phyloP scores from a whole-genome alignment of 2,797 vertebrate species.

The Rhinogobio ventralis region DNA sequence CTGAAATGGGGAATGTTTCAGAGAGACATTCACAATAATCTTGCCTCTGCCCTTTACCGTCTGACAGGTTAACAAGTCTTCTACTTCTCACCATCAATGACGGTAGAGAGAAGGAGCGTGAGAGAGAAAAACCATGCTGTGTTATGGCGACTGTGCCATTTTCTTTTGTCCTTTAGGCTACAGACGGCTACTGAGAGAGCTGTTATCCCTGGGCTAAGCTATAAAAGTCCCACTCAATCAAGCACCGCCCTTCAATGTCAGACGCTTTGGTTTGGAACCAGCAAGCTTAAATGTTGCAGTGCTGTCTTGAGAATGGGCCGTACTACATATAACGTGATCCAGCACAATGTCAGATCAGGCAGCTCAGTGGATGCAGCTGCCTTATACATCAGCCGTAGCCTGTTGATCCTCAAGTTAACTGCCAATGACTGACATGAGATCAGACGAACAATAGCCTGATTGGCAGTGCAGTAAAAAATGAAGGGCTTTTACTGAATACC shows the following conservation, averaged over 20 bases:
- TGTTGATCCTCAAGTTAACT: constrained; percentile 50
- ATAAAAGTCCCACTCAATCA: constrained; percentile 67
- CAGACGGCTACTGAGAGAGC: constrained; percentile 61
- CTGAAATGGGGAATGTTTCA: constrained; percentile 43
- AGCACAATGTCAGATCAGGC: constrained; percentile 53
- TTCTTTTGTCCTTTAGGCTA: constrained; percentile 62
- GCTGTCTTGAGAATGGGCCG: constrained; percentile 50
- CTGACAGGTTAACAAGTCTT: constrained; percentile 68
- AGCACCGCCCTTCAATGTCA: constrained; percentile 57
- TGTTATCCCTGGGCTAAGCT: constrained; percentile 61
- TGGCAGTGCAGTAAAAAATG: constrained; percentile 55
- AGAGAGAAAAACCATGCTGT: constrained; percentile 47
- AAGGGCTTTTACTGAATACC: constrained; percentile 19
- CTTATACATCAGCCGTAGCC: constrained; percentile 58
- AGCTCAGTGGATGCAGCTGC: constrained; percentile 40
- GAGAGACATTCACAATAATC: constrained; percentile 47
- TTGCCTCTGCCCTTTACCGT: constrained; percentile 61
- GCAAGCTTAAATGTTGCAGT: constrained; percentile 53
- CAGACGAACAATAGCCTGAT: constrained; percentile 65
- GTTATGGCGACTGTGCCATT: constrained; percentile 58
- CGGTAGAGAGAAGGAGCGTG: constrained; percentile 17
- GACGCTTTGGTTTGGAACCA: constrained; percentile 47
- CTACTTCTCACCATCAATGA: constrained; percentile 56
- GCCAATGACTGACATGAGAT: constrained; percentile 58
- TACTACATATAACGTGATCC: constrained; percentile 56